Base-by-base conservation (phyloP, 2,797 vertebrate species). In the Atherinosoma microstoma region DNA sequence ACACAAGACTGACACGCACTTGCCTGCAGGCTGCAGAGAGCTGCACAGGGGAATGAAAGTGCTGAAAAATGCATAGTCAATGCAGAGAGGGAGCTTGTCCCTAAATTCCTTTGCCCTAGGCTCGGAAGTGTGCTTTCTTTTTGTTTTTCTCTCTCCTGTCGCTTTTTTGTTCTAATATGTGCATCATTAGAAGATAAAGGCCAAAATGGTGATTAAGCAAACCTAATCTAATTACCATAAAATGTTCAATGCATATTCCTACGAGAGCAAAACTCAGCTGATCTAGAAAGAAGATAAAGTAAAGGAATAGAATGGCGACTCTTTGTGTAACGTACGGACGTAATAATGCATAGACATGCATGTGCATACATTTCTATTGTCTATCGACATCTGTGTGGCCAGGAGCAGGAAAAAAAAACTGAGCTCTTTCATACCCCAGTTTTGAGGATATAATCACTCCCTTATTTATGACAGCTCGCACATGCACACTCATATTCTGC, bases 221-320 rank as follows among this genome's bases (percentile, higher is more conserved):
- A 89, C 86, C 56, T 81, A 82, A 85, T 80, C 54, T 79, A 90
- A 85, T 92, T 88, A 88, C 68, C 42, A 79, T 62, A 38, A 89
- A 89, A 92, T 91, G 78, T 78, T 66, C 80, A 79, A 62, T 7
- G 40, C 67, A 64, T 67, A 70, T 75, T 87, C 72, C 61, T 47
- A 4, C 58, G 47, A 68, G 67, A 80, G 42, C 54, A 70, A 67
- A 86, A 73, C 79, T 88, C 77, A 79, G 82, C 83, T 86, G 84
- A 91, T 90, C 64, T 58, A 40, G 35, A 58, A 47, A 59, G 13
- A 20, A 80, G 81, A 92, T 90, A 82, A 69, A 67, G 58, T 73
- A 38, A 3, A 59, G 54, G 56, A 82, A 71, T 58, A 42, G 54
- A 87, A 20, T 15, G 34, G 69, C 45, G 57, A 67, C 70, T 58